Percentiles rank a stretch among this genome's conserved stretches.
These are phyloP conservation scores for Mionectes macconnelli DNA, from an alignment of 2,113 vertebrate species.

Conservation along the genomic window DNA sequence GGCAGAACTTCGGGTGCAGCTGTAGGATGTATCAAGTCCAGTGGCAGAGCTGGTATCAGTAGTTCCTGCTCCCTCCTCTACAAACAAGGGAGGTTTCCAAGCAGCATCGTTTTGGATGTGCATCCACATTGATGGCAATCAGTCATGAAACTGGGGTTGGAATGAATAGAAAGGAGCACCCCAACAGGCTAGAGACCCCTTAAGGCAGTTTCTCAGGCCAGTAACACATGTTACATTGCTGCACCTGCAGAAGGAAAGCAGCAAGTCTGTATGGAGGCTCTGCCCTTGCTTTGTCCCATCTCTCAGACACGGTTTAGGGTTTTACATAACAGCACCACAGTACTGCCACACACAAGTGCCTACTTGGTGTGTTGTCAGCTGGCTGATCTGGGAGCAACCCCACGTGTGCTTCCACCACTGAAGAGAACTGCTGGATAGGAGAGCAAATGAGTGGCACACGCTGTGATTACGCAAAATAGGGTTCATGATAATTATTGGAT, in stretches of 20 bases:
- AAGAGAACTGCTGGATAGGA: not conserved
- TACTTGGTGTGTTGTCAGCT: not conserved
- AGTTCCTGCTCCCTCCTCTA: not conserved
- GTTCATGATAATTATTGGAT: constrained; percentile 1
- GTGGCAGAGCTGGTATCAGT: fast-evolving
- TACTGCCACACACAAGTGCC: fast-evolving
- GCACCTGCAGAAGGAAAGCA: not conserved
- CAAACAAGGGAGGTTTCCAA: not conserved
- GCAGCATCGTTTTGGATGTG: not conserved
- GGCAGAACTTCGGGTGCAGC: not conserved
- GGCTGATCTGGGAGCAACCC: not conserved
- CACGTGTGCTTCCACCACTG: not conserved
- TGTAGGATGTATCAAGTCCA: not conserved
- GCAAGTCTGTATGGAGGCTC: not conserved
- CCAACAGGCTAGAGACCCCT: not conserved
- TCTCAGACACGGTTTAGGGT: not conserved
- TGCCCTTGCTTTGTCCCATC: not conserved
- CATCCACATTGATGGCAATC: fast-evolving
- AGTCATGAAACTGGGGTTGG: not conserved
- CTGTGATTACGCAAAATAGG: not conserved
- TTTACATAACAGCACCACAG: not conserved
- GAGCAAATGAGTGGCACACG: not conserved
- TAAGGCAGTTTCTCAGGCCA: not conserved
- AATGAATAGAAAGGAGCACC: not conserved
- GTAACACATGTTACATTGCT: fast-evolving